Base-by-base conservation (phyloP, 2,113 vertebrate species). In the Pachycephala philippinensis region DNA sequence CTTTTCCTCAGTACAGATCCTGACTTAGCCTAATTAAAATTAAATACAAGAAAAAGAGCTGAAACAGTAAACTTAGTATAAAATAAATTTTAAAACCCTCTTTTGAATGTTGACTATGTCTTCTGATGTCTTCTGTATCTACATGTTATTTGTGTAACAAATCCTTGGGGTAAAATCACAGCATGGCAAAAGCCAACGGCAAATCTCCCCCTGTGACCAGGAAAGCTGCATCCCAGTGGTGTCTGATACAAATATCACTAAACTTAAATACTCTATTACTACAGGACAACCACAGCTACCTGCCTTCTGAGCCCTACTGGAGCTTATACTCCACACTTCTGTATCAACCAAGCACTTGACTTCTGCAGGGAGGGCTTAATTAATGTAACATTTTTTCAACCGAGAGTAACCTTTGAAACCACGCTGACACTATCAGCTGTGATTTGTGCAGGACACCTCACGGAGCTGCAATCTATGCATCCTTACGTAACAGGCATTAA, bases 401-500 rank as follows among this genome's bases (percentile, higher is more conserved):
- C 16, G 9, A 65, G 77, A 92, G 69, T 84, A 89, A 89, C 87
- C 89, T 95, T n/a, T 92, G 84, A 60, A 87, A 64, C 6, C 65
- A 49, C 2, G 6, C 92, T 82, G 24, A 4, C 49, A 79, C 65
- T 92, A 78, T 96, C 89, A 87, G 95, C 1, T 68, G 72, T 63
- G 83, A 39, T 80, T 77, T 71, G 79, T 75, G 76, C 93, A 92
- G 95, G 44, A 60, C 60, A 84, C 77, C 77, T 89, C 74, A 72
- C 9, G 30, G 56, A 68, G 69, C 92, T 96, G 96, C 88, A 94
- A 92, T 86, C 93, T 84, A 35, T 76, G 65, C 84, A 89, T 93
- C 76, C 69, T 97, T 97, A 94, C 86, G 53, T 96, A 96, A 96
- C 52, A 68, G 95, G 86, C 88, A 42, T 90, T 90, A 96, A 92